Percentiles rank a stretch among this genome's conserved stretches.
Evolutionary conservation across 64 coral and sea anemone genomes (phyloP).

Genomic region (Stylophora pistillata): DNA sequence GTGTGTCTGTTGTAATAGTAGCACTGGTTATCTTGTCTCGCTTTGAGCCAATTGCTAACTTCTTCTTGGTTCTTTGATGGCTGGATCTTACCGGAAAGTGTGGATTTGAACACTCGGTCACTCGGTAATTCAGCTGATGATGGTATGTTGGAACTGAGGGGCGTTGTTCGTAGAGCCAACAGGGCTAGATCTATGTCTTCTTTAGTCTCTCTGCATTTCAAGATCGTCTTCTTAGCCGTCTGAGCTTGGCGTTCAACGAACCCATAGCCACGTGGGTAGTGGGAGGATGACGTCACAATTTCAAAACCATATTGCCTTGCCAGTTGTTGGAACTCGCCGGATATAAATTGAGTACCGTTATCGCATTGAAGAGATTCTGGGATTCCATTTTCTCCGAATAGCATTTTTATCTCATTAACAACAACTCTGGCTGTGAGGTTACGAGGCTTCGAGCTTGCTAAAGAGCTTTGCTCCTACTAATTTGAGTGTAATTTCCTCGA

Average conservation of each 20-base stretch:
- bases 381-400: conserved; percentile 26
- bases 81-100: conserved; percentile 31
- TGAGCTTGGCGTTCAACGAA: conserved; percentile 46
- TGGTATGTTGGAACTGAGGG: conserved; percentile 18
- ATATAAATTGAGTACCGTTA: conserved; percentile 45
- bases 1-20: conserved; percentile 37
- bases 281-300: conserved; percentile 22
- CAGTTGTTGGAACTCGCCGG: conserved; percentile 30
- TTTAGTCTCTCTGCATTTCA: conserved; percentile 35
- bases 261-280: conserved; percentile 43
- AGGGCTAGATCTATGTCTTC: conserved; percentile 45
- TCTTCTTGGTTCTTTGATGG: conserved; percentile 34
- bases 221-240: conserved; percentile 33
- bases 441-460: conserved; percentile 30
- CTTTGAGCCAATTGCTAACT: conserved; percentile 1
- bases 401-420: conserved; percentile 12
- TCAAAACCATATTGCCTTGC: conserved; percentile 33
- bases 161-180: conserved; percentile 33
- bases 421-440: conserved; percentile 11
- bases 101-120: conserved; percentile 45
- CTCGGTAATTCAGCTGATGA: conserved; percentile 37
- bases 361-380: conserved; percentile 28
- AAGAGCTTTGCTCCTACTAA: conserved; percentile 37
- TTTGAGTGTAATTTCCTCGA: conserved; percentile 16
- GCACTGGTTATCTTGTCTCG: conserved; percentile 26